Evolutionary conservation across 2,888 invertebrate genomes (phyloP), one percentile per base, ranked within the genome.

Genomic region (Mantis religiosa): DNA sequence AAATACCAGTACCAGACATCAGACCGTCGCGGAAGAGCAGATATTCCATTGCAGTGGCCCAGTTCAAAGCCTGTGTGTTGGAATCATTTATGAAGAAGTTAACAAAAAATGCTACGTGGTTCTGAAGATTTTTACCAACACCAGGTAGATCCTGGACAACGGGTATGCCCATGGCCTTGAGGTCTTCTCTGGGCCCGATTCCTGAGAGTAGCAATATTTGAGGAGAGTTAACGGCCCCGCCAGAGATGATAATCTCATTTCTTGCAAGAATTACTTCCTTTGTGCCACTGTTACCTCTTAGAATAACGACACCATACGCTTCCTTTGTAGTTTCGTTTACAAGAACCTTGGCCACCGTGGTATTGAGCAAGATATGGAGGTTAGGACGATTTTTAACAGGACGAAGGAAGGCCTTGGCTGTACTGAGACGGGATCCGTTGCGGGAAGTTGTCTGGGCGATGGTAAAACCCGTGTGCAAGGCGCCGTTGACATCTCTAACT

Each of bases 21-120:
- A 98, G 94, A 3, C 97, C 98, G 92, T 98, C 98, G 89, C 98
- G 95, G 93, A 98, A 97, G 20, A 98, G 94, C 47, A 98, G 93
- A 91, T 98, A 98, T 92, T 98, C 98, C 97, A 98, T 98, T 2
- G 97, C 97, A 0, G 97, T 97, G 28, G 97, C 97, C 97, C 97
- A 98, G 93, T 98, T 98, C n/a, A 98, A 94, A 0, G 97, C 96
- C 0, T 97, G 95, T 0, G 97, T 97, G 92, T 98, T 97, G 89
- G 97, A 96, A 92, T 98, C 97, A 91, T 97, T 97, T 88, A 98
- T 96, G 90, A 95, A 95, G 94, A 97, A 98, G 93, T 95, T 96
- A 87, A 97, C 93, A 92, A 97, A 96, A 93, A 95, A 96, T 0
- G 97, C 96, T 2, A 97, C 97, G 92, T 97, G 97, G 93, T 97